These are phyloP conservation scores for Iphiclides podalirius DNA, from an alignment of 2,888 invertebrate species.

Conservation along the genomic window DNA sequence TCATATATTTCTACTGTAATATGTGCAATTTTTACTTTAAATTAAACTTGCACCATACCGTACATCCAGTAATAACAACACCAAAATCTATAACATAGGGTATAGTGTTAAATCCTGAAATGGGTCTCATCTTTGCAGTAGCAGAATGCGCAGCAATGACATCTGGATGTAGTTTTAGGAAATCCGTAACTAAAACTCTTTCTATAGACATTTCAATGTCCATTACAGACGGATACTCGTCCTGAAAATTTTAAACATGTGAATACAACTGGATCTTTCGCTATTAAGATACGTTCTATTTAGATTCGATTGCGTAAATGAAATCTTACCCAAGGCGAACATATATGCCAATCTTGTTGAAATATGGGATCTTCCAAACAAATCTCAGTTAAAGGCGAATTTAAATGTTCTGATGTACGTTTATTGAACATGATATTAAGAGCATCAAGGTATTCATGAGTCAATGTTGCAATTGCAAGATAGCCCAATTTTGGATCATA, in stretches of 20 bases:
- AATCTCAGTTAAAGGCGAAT: slow-evolving; percentile 56
- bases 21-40: too few species aligned
- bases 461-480: slow-evolving; percentile 64
- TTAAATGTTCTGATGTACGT: slow-evolving; percentile 46
- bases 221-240: slow-evolving; percentile 71
- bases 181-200: slow-evolving; percentile 67
- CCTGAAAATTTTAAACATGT: slow-evolving; percentile 46
- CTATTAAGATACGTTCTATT: too few species aligned
- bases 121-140: slow-evolving; percentile 52
- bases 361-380: slow-evolving; percentile 63
- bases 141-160: slow-evolving; percentile 49
- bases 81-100: slow-evolving; percentile 80
- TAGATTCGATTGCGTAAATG: too few species aligned
- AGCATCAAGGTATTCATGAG: slow-evolving; percentile 58
- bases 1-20: too few species aligned
- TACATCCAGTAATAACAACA: slow-evolving; percentile 71
- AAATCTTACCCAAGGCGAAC: slow-evolving; percentile 34
- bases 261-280: too few species aligned
- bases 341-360: slow-evolving; percentile 52
- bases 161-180: slow-evolving; percentile 62
- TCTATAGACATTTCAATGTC: slow-evolving; percentile 83
- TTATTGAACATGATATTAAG: slow-evolving; percentile 54
- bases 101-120: slow-evolving; percentile 69
- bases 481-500: slow-evolving; percentile 62
- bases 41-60: too few species aligned